A percentile compares a stretch with the other conserved stretches of the same genome.
phyloP scores from a whole-genome alignment of 2,888 invertebrate species.

The Alloscopus bannaensis region DNA sequence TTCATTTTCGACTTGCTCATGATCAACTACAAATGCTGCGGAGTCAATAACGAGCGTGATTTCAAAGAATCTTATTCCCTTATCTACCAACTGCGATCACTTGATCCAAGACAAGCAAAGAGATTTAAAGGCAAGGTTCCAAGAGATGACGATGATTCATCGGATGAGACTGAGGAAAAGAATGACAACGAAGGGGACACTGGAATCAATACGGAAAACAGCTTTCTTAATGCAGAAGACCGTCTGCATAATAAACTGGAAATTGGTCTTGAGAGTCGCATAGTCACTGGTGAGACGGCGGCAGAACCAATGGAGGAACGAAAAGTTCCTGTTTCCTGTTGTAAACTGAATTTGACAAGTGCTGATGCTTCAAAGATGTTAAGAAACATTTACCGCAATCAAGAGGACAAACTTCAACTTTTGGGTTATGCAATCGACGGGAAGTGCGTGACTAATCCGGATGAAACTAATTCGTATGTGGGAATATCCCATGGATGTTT shows the following conservation, averaged over 20 bases:
- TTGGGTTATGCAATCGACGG: slow-evolving; percentile 40
- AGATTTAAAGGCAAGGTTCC: neutral
- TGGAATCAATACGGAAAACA: neutral
- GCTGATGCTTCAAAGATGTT: slow-evolving; percentile 24
- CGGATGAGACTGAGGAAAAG: neutral
- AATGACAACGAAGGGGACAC: neutral
- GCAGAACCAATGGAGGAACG: slow-evolving; percentile 7
- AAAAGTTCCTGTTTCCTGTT: slow-evolving; percentile 49
- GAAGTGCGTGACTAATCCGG: slow-evolving; percentile 35
- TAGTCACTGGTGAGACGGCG: slow-evolving; percentile 29
- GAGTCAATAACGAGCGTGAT: slow-evolving; percentile 46
- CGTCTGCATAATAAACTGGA: no score
- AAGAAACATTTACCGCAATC: slow-evolving; percentile 40
- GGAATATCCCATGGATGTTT: slow-evolving; percentile 52
- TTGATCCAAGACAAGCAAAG: slow-evolving; percentile 37
- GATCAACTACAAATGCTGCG: slow-evolving; percentile 57
- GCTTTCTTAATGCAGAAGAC: neutral
- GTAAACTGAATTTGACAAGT: slow-evolving; percentile 46
- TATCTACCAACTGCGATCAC: slow-evolving; percentile 37
- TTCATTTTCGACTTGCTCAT: slow-evolving; percentile 52
- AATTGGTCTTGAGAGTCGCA: no score
- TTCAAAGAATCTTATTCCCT: slow-evolving; percentile 49
- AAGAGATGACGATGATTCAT: neutral
- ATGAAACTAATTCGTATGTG: slow-evolving; percentile 50
- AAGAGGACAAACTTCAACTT: slow-evolving; percentile 33